Conservation (phyloP, 2,113 vertebrate species). For the Amblyornis subalaris region DNA sequence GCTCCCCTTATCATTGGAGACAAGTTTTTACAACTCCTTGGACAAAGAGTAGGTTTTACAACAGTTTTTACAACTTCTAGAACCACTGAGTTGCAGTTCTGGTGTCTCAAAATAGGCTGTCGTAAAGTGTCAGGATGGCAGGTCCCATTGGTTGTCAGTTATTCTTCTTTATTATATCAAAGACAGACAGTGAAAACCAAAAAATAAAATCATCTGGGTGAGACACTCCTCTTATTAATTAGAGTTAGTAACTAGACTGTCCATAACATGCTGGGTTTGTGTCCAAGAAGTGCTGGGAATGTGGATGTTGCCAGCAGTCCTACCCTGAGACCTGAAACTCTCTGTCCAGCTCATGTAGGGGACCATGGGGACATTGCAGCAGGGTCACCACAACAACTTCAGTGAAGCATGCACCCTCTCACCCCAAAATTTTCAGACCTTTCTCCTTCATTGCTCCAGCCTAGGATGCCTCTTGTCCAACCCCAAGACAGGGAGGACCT, state of each 20-base stretch:
- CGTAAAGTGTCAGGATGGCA: neutral
- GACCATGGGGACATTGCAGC: neutral
- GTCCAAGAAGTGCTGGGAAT: neutral
- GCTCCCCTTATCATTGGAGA: neutral
- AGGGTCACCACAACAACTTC: neutral
- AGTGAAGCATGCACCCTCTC: too few species aligned
- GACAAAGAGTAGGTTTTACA: neutral
- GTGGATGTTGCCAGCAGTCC: neutral
- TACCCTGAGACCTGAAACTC: neutral
- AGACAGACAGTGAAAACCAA: neutral
- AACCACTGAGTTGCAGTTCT: neutral
- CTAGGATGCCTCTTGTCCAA: neutral
- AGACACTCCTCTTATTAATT: neutral
- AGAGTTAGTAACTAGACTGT: neutral
- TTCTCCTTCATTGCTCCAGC: neutral
- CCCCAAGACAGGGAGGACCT: neutral
- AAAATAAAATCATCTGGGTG: neutral
- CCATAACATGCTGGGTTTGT: neutral
- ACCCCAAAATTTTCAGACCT: neutral
- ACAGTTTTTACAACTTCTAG: neutral
- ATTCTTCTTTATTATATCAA: neutral
- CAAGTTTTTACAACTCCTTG: neutral
- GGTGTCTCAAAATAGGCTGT: conserved; percentile 2
- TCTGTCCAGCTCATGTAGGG: accelerated
- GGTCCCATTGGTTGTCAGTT: neutral